A percentile compares a stretch with the other conserved stretches of the same genome.
These are phyloP conservation scores for Yponomeuta sedellus DNA, from an alignment of 2,888 invertebrate genomes.

Conservation along the genomic window DNA sequence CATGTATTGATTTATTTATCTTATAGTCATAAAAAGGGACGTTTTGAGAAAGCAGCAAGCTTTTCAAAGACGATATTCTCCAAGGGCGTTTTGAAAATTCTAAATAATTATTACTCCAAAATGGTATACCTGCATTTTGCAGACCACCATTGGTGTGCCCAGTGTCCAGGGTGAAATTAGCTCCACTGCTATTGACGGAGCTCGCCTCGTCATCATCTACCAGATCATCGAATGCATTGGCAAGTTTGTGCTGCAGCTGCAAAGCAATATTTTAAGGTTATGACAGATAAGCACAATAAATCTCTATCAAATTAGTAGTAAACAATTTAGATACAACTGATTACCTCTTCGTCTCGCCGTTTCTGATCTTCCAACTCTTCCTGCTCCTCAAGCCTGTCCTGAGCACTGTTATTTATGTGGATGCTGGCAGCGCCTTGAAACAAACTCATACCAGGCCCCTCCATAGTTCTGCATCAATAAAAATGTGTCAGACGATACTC, in stretches of 20 bases:
- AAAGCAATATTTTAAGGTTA: constrained; percentile 7
- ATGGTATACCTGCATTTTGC: constrained; percentile 3
- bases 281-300: not conserved
- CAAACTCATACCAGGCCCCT: constrained; percentile 81
- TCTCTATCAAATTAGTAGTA: not conserved
- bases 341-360: constrained; percentile 80
- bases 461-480: constrained; percentile 47
- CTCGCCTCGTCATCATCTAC: constrained; percentile 80
- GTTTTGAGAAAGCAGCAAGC: too few species aligned
- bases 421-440: constrained; percentile 82
- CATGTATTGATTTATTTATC: too few species aligned
- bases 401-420: constrained; percentile 79
- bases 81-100: not conserved
- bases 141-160: constrained; percentile 49
- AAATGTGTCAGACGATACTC: not conserved
- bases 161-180: constrained; percentile 59
- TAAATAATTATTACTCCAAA: constrained; percentile 28
- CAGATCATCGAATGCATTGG: constrained; percentile 82
- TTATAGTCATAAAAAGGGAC: too few species aligned
- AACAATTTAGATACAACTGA: constrained; percentile 12
- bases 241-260: constrained; percentile 79
- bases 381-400: constrained; percentile 79
- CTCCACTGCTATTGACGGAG: constrained; percentile 74
- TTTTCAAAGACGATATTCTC: too few species aligned
- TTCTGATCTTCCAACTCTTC: constrained; percentile 82